Evolutionary conservation across 1,140 invertebrate genomes (phyloP).

Genomic region (Lutraria rhynchaena): DNA sequence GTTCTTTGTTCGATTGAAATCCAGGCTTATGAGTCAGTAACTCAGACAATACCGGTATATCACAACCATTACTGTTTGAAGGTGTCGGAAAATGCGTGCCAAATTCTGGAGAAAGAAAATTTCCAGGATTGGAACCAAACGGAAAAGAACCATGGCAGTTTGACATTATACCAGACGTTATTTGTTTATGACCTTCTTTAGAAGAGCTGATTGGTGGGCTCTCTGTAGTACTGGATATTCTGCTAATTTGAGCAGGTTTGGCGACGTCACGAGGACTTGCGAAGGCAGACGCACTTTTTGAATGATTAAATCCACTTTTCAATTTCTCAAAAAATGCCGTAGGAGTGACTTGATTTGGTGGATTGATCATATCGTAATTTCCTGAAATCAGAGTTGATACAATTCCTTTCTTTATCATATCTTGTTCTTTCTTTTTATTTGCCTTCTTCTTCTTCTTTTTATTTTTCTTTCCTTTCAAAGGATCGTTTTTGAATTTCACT

Average conservation of each 20-base stretch:
- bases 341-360: constrained; percentile 78
- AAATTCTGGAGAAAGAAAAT: not conserved
- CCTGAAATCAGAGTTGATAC: constrained; percentile 55
- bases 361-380: constrained; percentile 76
- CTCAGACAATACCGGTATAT: constrained; percentile 67
- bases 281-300: constrained; percentile 73
- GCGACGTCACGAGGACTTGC: constrained; percentile 33
- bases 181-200: not conserved
- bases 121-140: constrained; percentile 23
- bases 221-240: constrained; percentile 26
- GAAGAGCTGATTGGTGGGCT: not conserved
- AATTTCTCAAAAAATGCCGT: constrained; percentile 66
- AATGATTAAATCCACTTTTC: constrained; percentile 71
- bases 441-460: constrained; percentile 65
- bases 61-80: not conserved
- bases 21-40: constrained; percentile 50
- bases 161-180: constrained; percentile 22
- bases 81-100: not conserved
- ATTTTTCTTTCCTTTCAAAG: constrained; percentile 71
- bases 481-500: constrained; percentile 73
- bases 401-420: constrained; percentile 40
- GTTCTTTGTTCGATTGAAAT: not conserved
- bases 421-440: constrained; percentile 60
- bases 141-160: constrained; percentile 10
- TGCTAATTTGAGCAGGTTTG: constrained; percentile 43